Conservation (phyloP, 2,113 vertebrate species). For the Barbus barbus region DNA sequence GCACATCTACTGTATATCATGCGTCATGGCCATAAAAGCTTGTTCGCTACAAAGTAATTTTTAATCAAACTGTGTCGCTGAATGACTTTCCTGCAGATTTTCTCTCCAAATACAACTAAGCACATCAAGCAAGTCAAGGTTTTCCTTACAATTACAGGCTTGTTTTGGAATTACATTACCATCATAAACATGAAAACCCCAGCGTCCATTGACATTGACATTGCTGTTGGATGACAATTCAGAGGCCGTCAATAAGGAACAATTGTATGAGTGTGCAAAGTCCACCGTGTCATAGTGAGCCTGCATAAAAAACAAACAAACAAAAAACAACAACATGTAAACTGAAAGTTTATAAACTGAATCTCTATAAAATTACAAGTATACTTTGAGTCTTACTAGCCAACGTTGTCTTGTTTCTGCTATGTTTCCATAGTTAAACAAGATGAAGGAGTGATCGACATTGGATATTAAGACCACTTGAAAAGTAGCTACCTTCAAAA, state of each 20-base stretch:
- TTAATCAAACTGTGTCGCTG: too few species aligned
- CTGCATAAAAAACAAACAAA: neutral
- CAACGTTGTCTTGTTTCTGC: neutral
- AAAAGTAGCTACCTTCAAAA: neutral
- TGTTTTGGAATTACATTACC: neutral
- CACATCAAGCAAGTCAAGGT: too few species aligned
- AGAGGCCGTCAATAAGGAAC: too few species aligned
- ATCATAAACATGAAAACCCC: slow-evolving; percentile 14
- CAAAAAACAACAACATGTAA: too few species aligned
- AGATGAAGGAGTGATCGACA: neutral
- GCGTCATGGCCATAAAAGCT: too few species aligned
- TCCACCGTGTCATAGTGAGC: neutral
- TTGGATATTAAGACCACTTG: neutral
- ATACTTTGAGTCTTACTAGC: neutral
- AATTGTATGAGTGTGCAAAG: neutral
- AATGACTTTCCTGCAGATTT: too few species aligned
- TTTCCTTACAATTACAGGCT: too few species aligned
- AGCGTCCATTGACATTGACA: neutral
- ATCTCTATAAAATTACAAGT: neutral
- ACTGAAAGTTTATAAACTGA: neutral
- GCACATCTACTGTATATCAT: too few species aligned
- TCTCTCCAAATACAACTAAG: too few species aligned
- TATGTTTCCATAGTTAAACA: slow-evolving; percentile 15
- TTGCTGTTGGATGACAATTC: too few species aligned
- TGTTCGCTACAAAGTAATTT: too few species aligned